Conservation (phyloP, 2,797 vertebrate species). For the Typhlichthys subterraneus region DNA sequence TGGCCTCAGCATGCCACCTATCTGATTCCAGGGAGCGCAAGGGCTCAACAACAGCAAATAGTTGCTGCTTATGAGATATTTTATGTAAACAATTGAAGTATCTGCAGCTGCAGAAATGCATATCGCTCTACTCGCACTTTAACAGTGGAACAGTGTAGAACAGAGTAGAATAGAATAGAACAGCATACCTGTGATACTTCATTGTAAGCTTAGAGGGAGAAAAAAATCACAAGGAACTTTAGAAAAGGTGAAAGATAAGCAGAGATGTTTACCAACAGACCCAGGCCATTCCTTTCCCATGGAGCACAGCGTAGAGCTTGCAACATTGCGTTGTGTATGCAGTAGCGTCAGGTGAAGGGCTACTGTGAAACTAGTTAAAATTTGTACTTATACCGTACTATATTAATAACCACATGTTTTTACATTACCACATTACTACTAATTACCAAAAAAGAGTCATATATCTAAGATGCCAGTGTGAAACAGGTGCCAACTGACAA, state of each 20-base stretch:
- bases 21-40: not conserved
- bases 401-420: too few species aligned
- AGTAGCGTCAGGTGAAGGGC: too few species aligned
- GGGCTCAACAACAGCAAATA: not conserved
- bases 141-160: slow-evolving; percentile 13
- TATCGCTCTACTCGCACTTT: slow-evolving; percentile 5
- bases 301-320: too few species aligned
- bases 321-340: too few species aligned
- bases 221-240: slow-evolving; percentile 26
- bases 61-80: not conserved
- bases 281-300: too few species aligned
- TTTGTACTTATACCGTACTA: too few species aligned
- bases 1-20: not conserved
- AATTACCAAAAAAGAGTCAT: too few species aligned
- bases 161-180: not conserved
- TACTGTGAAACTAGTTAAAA: too few species aligned
- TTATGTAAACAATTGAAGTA: not conserved
- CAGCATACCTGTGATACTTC: slow-evolving; percentile 59
- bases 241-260: not conserved
- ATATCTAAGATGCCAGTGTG: too few species aligned
- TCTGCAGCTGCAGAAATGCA: not conserved
- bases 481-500: too few species aligned
- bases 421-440: too few species aligned
- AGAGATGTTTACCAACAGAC: not conserved
- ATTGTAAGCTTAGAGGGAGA: slow-evolving; percentile 65